Conservation (phyloP, 2,888 invertebrate genomes). For the Muscina levida region DNA sequence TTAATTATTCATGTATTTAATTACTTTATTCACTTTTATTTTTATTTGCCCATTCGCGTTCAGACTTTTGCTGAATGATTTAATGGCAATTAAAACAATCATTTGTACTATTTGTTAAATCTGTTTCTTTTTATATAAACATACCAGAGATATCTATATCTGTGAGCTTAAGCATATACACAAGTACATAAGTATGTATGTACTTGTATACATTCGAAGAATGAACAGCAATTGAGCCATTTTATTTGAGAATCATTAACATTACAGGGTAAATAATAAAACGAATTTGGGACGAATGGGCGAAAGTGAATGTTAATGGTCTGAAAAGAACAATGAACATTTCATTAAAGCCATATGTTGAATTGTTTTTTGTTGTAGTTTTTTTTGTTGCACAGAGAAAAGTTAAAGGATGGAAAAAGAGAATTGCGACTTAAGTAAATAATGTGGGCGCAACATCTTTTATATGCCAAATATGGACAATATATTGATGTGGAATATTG, state of each 20-base stretch:
- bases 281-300: too few relatives aligned
- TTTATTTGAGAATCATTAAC: slow-evolving; percentile 18
- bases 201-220: not conserved
- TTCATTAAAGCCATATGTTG: too few relatives aligned
- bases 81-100: slow-evolving; percentile 14
- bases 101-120: slow-evolving; percentile 1
- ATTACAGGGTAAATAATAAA: not conserved
- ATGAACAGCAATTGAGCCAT: slow-evolving; percentile 20
- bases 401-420: too few relatives aligned
- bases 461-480: too few relatives aligned
- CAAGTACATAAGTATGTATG: not conserved
- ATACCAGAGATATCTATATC: too few relatives aligned
- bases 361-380: not conserved
- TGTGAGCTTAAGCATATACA: not conserved
- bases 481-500: too few relatives aligned
- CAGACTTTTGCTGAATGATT: slow-evolving; percentile 3
- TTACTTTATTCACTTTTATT: not conserved
- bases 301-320: too few relatives aligned
- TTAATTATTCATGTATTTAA: too few relatives aligned
- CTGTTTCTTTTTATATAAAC: not conserved
- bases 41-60: not conserved
- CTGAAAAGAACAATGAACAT: too few relatives aligned
- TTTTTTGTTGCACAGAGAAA: not conserved
- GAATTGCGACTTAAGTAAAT: too few relatives aligned
- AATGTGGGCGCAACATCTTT: too few relatives aligned